phyloP scores from a whole-genome alignment of 2,797 vertebrate species.

The Sternotherus odoratus region DNA sequence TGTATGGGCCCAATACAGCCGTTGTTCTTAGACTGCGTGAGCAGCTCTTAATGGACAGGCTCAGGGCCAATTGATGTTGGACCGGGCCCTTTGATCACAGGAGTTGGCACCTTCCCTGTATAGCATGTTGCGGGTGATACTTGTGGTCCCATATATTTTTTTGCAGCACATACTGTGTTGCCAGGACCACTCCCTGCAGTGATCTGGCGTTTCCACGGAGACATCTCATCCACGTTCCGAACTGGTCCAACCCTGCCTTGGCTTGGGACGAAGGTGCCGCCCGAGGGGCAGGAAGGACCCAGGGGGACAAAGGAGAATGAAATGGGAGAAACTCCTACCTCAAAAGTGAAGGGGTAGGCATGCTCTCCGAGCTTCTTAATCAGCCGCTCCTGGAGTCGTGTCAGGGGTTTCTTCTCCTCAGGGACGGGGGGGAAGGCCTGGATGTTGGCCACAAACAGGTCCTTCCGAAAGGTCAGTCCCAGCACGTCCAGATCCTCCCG shows the following conservation, averaged over 20 bases:
- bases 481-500: conserved; percentile 96
- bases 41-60: neutral
- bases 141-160: neutral
- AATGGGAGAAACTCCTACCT: conserved; percentile 77
- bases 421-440: conserved; percentile 91
- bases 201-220: too few species aligned
- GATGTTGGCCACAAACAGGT: conserved; percentile 91
- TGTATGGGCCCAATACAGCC: neutral
- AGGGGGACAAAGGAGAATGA: neutral
- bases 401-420: conserved; percentile 89
- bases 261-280: neutral
- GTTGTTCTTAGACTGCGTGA: neutral
- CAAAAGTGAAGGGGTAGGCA: conserved; percentile 93
- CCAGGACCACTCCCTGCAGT: neutral
- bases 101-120: neutral
- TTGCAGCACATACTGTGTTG: neutral
- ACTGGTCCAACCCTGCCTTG: neutral
- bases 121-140: neutral
- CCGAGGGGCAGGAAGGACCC: neutral
- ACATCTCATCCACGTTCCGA: neutral
- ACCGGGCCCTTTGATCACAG: neutral
- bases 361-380: conserved; percentile 96
- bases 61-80: neutral
- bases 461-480: conserved; percentile 94
- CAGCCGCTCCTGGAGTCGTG: conserved; percentile 93